These are phyloP conservation scores for Notospermus geniculatus DNA, from an alignment of 1,140 invertebrate genomes.

Conservation along the genomic window DNA sequence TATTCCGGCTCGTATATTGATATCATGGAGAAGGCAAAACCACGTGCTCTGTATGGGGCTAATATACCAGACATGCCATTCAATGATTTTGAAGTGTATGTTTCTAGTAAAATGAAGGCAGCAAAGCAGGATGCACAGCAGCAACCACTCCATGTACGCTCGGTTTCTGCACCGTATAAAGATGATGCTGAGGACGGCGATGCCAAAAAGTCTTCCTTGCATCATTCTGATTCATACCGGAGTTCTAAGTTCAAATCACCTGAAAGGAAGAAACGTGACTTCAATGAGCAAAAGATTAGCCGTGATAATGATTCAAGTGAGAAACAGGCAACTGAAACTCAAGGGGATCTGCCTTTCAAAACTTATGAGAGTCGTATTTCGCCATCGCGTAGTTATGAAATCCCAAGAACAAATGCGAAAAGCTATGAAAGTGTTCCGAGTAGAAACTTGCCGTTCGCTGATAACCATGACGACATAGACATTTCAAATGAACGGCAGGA, in stretches of 20 bases:
- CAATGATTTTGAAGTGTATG: constrained; percentile 44
- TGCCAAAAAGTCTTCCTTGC: not conserved
- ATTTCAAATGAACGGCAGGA: no score
- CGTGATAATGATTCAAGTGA: no score
- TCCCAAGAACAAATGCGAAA: no score
- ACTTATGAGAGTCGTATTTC: no score
- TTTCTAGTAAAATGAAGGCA: constrained; percentile 13
- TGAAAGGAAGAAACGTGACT: no score
- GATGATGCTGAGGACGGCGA: constrained; percentile 16
- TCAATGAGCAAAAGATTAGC: no score
- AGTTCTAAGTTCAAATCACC: constrained; percentile 1
- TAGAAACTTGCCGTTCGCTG: no score
- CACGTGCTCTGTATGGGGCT: constrained; percentile 34
- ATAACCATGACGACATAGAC: no score
- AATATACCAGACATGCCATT: constrained; percentile 30
- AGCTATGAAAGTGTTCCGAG: no score
- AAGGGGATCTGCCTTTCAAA: no score
- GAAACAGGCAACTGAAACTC: no score
- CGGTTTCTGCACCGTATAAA: constrained; percentile 35
- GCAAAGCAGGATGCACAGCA: not conserved
- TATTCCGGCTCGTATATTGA: constrained; percentile 20
- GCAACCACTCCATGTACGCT: constrained; percentile 34
- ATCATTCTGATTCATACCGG: not conserved
- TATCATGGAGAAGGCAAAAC: constrained; percentile 23
- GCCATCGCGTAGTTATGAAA: no score